A percentile compares a stretch with the other conserved stretches of the same genome.
Conservation (phyloP, 1,140 invertebrate species). For the Radopholus similis region DNA sequence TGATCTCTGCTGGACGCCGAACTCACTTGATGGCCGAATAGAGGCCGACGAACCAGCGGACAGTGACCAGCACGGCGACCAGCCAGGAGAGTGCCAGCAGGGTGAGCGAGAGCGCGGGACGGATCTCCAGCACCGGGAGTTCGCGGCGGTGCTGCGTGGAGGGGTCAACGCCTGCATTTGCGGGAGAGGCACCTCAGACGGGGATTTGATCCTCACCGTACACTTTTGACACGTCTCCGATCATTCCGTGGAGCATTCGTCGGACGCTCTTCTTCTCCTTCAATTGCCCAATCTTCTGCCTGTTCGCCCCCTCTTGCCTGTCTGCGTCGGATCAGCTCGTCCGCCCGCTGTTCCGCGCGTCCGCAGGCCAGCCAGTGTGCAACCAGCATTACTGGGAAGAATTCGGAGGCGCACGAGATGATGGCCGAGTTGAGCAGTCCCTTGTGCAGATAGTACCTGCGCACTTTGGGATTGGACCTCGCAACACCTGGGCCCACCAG, state of each 20-base stretch:
- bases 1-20: neutral
- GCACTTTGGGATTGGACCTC: constrained; percentile 12
- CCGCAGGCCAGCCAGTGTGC: constrained; percentile 59
- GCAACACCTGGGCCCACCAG: too few species aligned
- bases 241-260: constrained; percentile 49
- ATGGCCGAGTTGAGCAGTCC: constrained; percentile 52
- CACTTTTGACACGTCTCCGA: constrained; percentile 54
- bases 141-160: constrained; percentile 7
- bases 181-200: neutral
- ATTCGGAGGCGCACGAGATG: constrained; percentile 60
- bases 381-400: constrained; percentile 58
- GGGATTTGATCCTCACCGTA: constrained; percentile 35
- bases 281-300: neutral
- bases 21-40: constrained; percentile 55
- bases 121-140: constrained; percentile 24
- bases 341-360: constrained; percentile 56
- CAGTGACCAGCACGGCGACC: constrained; percentile 10
- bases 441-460: constrained; percentile 60
- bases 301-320: constrained; percentile 33
- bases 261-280: constrained; percentile 55
- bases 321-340: constrained; percentile 47
- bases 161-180: constrained; percentile 6
- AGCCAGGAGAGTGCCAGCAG: constrained; percentile 22
- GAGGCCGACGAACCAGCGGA: constrained; percentile 54
- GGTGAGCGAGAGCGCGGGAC: neutral